Evolutionary conservation across 2,888 invertebrate species (phyloP), one percentile per base, ranked within the genome.

Genomic region (Platynereis dumerilii): DNA sequence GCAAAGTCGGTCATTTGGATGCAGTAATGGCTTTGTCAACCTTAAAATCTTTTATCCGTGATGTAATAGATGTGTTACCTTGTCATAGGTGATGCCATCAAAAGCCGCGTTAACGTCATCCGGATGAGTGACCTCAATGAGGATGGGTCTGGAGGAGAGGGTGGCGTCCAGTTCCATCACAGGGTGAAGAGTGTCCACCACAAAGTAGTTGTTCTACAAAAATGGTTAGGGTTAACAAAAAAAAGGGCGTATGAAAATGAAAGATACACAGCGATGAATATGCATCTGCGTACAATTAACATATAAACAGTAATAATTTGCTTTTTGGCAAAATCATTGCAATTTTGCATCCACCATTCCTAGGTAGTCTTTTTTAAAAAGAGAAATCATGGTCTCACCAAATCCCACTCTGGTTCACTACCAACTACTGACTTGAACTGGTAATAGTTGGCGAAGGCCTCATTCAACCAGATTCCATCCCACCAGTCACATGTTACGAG

Each of bases 101-200:
- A 96, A 96, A 57, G 95, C 91, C 73, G 93, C 91, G 0, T 92
- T 94, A 60, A 96, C 96, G 85, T 96, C 91, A 81, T 92, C 91
- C 0, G 96, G 95, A 70, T 92, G 92, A 39, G 87, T 87, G 26
- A 95, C 95, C 1, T 72, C 67, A 80, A 93, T 91, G 5, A 96
- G 91, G 66, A 97, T 94, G 0, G 96, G 93, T 85, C 96, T 95
- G 1, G 95, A 93, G 55, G 91, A 91, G 2, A 91, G 83, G 45
- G 90, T 91, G 0, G 92, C 89, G 79, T 97, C 96, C 0, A 89
- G 86, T 10, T 85, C 86, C 73, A 96, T 85, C 0, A 93, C 93
- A 15, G 45, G 7, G 52, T 71, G 71, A 26, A 56, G 20, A 12
- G 58, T 63, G 15, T 27, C 58, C 17, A 65, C 60, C n/a, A 69